Evolutionary conservation across 2,888 invertebrate species (phyloP).

Genomic region (Agrochola circellaris): DNA sequence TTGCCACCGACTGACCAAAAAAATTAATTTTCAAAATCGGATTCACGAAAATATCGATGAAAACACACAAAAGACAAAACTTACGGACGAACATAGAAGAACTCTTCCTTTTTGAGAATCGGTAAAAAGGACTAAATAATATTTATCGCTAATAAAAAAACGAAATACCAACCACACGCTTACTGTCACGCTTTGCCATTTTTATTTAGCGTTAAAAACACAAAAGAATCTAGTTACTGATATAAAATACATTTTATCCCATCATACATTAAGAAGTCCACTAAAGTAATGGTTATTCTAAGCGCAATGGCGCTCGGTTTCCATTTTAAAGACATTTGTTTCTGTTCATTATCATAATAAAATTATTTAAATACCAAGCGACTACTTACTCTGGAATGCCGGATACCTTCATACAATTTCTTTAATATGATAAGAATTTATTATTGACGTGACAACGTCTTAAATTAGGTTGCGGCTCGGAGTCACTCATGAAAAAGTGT

Average conservation of each 20-base stretch:
- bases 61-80: too few species aligned
- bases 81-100: too few species aligned
- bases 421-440: conserved; percentile 35
- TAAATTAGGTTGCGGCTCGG: too few species aligned
- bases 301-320: conserved; percentile 47
- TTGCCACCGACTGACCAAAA: too few species aligned
- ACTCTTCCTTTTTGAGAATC: too few species aligned
- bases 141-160: background rate
- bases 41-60: too few species aligned
- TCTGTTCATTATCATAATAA: conserved; percentile 60
- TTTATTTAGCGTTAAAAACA: conserved; percentile 14
- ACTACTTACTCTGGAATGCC: conserved; percentile 28
- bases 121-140: background rate
- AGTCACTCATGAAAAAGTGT: too few species aligned
- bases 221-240: conserved; percentile 2
- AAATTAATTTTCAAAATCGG: too few species aligned
- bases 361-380: conserved; percentile 58
- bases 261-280: conserved; percentile 36
- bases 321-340: conserved; percentile 60
- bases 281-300: conserved; percentile 54
- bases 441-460: too few species aligned
- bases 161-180: background rate
- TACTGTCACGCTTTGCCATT: background rate
- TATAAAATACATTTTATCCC: conserved; percentile 28
- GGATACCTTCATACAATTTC: conserved; percentile 31